These are phyloP conservation scores for Danio aesculapii DNA, from an alignment of 2,797 vertebrate genomes.

Conservation along the genomic window DNA sequence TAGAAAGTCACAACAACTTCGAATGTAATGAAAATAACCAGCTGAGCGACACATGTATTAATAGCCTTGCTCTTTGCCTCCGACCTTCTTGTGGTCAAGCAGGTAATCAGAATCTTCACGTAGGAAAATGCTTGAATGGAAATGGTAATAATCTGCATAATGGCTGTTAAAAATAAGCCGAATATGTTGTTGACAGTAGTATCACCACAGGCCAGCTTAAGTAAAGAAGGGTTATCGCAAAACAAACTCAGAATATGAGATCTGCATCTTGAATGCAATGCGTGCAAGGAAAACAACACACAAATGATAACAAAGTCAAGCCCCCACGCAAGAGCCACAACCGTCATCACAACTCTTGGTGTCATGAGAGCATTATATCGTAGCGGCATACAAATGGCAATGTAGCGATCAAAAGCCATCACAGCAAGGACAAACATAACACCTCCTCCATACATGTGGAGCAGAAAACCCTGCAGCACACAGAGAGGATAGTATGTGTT, in stretches of 20 bases:
- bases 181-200: constrained; percentile 71
- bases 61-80: constrained; percentile 74
- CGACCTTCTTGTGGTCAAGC: constrained; percentile 65
- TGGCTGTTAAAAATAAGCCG: constrained; percentile 71
- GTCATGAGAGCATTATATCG: constrained; percentile 50
- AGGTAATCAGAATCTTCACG: constrained; percentile 76
- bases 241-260: constrained; percentile 73
- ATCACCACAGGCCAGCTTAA: constrained; percentile 75
- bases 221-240: constrained; percentile 79
- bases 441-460: constrained; percentile 79
- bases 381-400: constrained; percentile 78
- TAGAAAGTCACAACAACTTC: constrained; percentile 72
- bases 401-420: constrained; percentile 79
- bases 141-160: constrained; percentile 72
- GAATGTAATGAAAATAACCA: constrained; percentile 75
- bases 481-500: constrained; percentile 73
- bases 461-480: constrained; percentile 77
- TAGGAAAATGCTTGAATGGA: constrained; percentile 75
- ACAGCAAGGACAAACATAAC: constrained; percentile 79
- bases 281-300: constrained; percentile 73
- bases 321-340: constrained; percentile 73
- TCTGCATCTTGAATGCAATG: constrained; percentile 69
- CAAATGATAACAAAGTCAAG: constrained; percentile 71
- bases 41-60: constrained; percentile 77
- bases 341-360: constrained; percentile 60